These are phyloP conservation scores for Phalacrocorax pelagicus DNA, from an alignment of 2,113 vertebrate genomes.

Conservation along the genomic window DNA sequence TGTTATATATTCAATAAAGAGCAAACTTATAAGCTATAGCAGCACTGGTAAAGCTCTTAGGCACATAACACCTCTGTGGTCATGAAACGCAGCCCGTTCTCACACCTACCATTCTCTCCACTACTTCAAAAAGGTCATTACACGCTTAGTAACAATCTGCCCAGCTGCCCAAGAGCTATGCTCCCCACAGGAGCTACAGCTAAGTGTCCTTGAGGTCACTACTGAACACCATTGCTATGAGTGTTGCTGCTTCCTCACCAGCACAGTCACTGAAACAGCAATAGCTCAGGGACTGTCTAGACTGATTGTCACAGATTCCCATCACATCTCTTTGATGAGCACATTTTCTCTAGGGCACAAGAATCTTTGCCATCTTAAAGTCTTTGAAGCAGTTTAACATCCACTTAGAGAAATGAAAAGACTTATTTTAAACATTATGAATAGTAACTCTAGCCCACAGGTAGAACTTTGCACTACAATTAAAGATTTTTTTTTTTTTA, in stretches of 20 bases:
- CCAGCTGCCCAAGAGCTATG: rapidly evolving
- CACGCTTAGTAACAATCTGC: neutral
- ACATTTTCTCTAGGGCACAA: neutral
- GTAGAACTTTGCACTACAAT: neutral
- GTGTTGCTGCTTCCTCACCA: neutral
- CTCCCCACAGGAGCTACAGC: neutral
- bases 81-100: neutral
- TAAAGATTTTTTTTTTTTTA: neutral
- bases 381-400: neutral
- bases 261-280: neutral
- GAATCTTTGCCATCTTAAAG: neutral
- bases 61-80: neutral
- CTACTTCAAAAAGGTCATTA: neutral
- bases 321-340: neutral
- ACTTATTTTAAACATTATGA: neutral
- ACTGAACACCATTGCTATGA: neutral
- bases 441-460: neutral
- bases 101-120: neutral
- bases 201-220: neutral
- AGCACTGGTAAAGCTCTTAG: neutral
- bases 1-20: neutral
- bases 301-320: neutral
- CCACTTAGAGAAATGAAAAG: neutral
- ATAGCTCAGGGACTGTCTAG: neutral
- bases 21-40: neutral